These are phyloP conservation scores for Lamellibrachia luymesi DNA, from an alignment of 1,140 invertebrate genomes.

Conservation along the genomic window DNA sequence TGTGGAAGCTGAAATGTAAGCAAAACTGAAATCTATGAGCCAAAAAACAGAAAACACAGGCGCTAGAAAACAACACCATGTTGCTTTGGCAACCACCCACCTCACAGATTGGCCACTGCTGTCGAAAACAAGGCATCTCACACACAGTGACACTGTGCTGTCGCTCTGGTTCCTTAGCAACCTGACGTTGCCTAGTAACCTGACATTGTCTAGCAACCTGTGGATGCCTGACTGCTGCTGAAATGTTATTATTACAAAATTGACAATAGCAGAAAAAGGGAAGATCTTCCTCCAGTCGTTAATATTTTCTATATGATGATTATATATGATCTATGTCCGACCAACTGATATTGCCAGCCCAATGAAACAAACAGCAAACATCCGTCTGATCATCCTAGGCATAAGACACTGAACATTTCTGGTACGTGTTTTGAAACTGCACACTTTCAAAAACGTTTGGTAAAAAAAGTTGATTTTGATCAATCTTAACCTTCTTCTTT, in stretches of 20 bases:
- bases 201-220: not conserved
- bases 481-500: not conserved
- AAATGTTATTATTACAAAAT: not conserved
- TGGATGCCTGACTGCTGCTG: not conserved
- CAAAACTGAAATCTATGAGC: not conserved
- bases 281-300: not conserved
- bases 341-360: not conserved
- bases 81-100: not conserved
- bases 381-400: not conserved
- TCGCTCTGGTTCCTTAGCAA: conserved; percentile 35
- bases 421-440: too few species aligned
- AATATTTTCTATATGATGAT: too few species aligned
- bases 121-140: conserved; percentile 39
- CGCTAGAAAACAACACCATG: not conserved
- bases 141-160: conserved; percentile 56
- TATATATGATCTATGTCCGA: too few species aligned
- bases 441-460: too few species aligned
- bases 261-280: not conserved
- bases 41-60: not conserved
- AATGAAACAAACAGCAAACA: not conserved
- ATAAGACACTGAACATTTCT: not conserved
- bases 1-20: not conserved
- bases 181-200: not conserved
- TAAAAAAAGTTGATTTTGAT: not conserved
- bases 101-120: not conserved